Evolutionary conservation across 2,113 vertebrate species (phyloP).

Genomic region (Danionella cerebrum): DNA sequence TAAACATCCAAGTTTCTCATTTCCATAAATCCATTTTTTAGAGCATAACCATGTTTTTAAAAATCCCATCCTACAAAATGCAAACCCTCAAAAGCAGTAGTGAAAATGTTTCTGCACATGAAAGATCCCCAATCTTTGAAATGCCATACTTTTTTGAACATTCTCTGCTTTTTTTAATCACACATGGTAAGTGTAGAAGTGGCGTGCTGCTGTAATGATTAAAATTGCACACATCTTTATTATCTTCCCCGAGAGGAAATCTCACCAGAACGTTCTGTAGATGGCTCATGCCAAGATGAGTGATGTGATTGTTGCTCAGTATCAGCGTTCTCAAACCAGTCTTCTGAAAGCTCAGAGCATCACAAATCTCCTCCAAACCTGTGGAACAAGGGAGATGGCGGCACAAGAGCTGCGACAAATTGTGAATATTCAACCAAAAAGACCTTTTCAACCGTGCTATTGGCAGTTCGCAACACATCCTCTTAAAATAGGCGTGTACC

Average conservation of each 20-base stretch:
- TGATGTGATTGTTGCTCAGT: slow-evolving; percentile 65
- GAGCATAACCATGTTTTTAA: too few species aligned
- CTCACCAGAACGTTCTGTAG: slow-evolving; percentile 63
- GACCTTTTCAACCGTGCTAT: not conserved
- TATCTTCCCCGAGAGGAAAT: slow-evolving; percentile 12
- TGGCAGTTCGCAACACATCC: not conserved
- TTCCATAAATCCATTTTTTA: too few species aligned
- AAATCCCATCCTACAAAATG: not conserved
- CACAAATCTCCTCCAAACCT: slow-evolving; percentile 69
- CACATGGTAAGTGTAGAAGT: not conserved
- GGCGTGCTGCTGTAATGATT: slow-evolving; percentile 5
- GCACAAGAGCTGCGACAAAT: not conserved
- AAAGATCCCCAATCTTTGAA: not conserved
- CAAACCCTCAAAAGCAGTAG: not conserved
- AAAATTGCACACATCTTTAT: not conserved
- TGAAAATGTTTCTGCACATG: not conserved
- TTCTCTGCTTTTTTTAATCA: slow-evolving; percentile 4
- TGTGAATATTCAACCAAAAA: not conserved
- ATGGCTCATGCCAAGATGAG: slow-evolving; percentile 54
- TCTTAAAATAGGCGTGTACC: slow-evolving; percentile 42
- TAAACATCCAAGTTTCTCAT: too few species aligned
- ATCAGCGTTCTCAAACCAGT: slow-evolving; percentile 55
- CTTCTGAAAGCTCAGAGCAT: slow-evolving; percentile 55
- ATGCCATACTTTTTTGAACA: slow-evolving; percentile 16
- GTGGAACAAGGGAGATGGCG: not conserved